These are phyloP conservation scores for Cyprinus carpio DNA, from an alignment of 2,113 vertebrate species.

Conservation along the genomic window DNA sequence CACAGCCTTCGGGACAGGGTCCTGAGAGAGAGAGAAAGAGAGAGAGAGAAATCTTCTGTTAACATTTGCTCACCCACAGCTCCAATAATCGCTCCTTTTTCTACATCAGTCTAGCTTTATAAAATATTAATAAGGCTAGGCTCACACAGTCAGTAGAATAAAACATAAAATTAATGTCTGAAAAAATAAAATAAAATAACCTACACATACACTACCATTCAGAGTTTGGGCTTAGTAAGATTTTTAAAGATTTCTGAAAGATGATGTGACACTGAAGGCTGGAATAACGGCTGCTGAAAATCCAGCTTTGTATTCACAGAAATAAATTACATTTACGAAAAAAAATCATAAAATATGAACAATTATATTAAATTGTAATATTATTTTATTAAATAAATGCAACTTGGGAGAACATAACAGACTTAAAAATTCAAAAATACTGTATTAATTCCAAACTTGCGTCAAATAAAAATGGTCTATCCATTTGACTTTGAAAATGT, in stretches of 20 bases:
- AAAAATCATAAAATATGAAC: background rate
- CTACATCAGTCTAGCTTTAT: background rate
- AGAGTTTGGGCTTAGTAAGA: background rate
- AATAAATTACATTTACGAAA: background rate
- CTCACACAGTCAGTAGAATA: background rate
- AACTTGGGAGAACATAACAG: background rate
- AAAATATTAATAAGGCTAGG: background rate
- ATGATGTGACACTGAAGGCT: background rate
- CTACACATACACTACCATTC: background rate
- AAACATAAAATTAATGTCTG: background rate
- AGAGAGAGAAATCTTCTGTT: background rate
- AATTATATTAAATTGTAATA: background rate
- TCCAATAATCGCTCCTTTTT: background rate
- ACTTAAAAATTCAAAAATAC: background rate
- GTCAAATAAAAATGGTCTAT: too few relatives aligned
- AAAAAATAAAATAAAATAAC: background rate
- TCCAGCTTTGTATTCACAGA: too few relatives aligned
- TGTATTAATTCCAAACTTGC: background rate
- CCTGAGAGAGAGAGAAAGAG: conserved; percentile 67
- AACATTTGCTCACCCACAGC: background rate
- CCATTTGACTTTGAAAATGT: background rate
- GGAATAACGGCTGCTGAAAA: background rate
- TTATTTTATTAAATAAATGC: background rate
- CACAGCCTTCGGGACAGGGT: conserved; percentile 77
- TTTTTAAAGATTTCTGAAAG: background rate